Evolutionary conservation across 1,140 invertebrate species (phyloP), one percentile per base, ranked within the genome.

Genomic region (Plectrocnemia conspersa): DNA sequence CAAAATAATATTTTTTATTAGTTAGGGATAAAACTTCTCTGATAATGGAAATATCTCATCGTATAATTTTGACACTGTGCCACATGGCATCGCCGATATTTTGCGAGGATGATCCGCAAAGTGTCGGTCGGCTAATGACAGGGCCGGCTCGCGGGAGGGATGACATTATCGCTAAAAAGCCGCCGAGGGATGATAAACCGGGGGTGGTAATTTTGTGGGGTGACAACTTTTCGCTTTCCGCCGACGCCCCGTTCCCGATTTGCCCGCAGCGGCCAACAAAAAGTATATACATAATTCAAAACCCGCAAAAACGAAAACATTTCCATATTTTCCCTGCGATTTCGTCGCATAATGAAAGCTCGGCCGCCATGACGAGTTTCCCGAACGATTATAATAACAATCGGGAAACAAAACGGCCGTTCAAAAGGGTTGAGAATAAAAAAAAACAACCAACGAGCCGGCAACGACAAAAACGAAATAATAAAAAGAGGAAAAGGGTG

Each of bases 121-220:
- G 56, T 58, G 56, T 58, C 56, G 52, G 56, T 50, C 52, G 45
- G 29, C 56, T 58, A 58, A 58, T 58, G 56, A 58, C 52, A 58
- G 56, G 41, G 44, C 56, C 25, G 44, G 36, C 44, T 32, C 42
- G 23, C 21, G 45, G 13, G 25, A 23, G 44, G 56, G 50, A 29
- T 23, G 49, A 54, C 41, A 53, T 45, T 44, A 45, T 44, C 52
- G 50, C 38, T 15, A 19, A 44, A 53, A 22, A 24, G 49, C 19
- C 38, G 48, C 35, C 13, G 41, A 35, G 41, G 29, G 40, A 44
- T 42, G 52, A 15, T 32, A 24, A 36, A 33, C n/a, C 21, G 46
- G 44, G 49, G 50, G 38, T 29, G 38, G 49, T 21, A 32, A 46
- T 24, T 50, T 52, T 52, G 40, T 38, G 40, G 47, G 47, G 47